phyloP scores from a whole-genome alignment of 2,888 invertebrate species.

The Sinelater perroti region DNA sequence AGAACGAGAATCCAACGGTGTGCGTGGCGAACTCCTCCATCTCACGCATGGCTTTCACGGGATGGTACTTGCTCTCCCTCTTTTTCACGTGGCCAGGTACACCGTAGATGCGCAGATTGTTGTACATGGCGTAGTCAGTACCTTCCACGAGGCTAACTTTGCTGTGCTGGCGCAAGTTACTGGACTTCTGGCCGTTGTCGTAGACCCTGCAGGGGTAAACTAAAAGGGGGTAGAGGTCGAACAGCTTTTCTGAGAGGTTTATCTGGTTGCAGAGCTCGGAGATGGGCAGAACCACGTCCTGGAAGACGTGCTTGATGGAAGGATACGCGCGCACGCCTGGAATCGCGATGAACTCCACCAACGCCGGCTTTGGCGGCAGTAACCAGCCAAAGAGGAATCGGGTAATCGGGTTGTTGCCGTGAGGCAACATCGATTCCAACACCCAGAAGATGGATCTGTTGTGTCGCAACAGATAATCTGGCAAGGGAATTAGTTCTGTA shows the following conservation, averaged over 20 bases:
- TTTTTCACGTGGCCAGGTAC: constrained; percentile 71
- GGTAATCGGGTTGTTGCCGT: constrained; percentile 73
- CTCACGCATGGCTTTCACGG: constrained; percentile 70
- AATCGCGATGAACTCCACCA: constrained; percentile 76
- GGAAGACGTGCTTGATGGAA: constrained; percentile 76
- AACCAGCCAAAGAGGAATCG: constrained; percentile 72
- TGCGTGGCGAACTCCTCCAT: constrained; percentile 76
- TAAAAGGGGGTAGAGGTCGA: constrained; percentile 73
- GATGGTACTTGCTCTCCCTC: constrained; percentile 67
- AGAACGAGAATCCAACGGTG: constrained; percentile 73
- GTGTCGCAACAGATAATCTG: constrained; percentile 72
- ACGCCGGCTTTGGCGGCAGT: constrained; percentile 75
- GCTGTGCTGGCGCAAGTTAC: constrained; percentile 67
- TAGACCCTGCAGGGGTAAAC: constrained; percentile 75
- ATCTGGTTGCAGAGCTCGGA: constrained; percentile 72
- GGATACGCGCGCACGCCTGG: constrained; percentile 73
- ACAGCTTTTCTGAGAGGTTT: constrained; percentile 66
- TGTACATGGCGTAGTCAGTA: constrained; percentile 74
- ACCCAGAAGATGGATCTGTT: constrained; percentile 78
- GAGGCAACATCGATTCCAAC: constrained; percentile 75
- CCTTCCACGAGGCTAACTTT: constrained; percentile 69
- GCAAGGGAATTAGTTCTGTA: constrained; percentile 70
- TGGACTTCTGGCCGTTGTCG: constrained; percentile 68
- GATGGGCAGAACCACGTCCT: constrained; percentile 75
- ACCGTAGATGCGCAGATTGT: constrained; percentile 76